These are phyloP conservation scores for Mechanitis messenoides DNA, from an alignment of 2,888 invertebrate genomes.

Conservation along the genomic window DNA sequence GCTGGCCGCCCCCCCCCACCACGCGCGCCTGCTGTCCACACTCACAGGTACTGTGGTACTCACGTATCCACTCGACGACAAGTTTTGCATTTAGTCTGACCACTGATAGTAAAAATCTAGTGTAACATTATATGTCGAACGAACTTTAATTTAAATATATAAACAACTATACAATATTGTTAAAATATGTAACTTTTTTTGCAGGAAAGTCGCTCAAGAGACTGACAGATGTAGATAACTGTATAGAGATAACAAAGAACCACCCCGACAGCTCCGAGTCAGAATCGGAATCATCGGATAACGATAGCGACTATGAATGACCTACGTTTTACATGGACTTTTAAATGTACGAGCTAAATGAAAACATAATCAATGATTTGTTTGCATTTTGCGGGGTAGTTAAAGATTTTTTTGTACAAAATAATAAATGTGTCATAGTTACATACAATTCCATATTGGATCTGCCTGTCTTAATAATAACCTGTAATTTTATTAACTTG, in stretches of 20 bases:
- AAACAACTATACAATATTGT: background rate
- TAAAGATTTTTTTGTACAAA: background rate
- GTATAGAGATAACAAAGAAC: slow-evolving; percentile 73
- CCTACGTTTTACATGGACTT: background rate
- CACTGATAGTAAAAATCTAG: no score
- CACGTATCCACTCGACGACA: background rate
- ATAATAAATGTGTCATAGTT: background rate
- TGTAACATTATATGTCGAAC: background rate
- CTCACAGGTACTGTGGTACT: slow-evolving; percentile 50
- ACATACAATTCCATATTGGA: background rate
- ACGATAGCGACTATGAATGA: slow-evolving; percentile 67
- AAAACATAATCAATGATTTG: background rate
- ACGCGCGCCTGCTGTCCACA: slow-evolving; percentile 65
- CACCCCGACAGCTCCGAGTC: slow-evolving; percentile 71
- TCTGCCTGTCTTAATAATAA: background rate
- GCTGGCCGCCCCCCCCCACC: slow-evolving; percentile 57
- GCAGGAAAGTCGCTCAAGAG: slow-evolving; percentile 67
- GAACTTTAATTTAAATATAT: no score
- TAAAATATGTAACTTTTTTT: slow-evolving; percentile 7
- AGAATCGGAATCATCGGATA: slow-evolving; percentile 54
- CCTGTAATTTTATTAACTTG: background rate
- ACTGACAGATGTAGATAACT: slow-evolving; percentile 72
- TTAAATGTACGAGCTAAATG: background rate
- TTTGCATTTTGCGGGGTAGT: background rate
- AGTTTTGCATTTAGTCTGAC: no score